Percentiles rank a stretch among this genome's conserved stretches.
These are phyloP conservation scores for Acanthochromis polyacanthus DNA, from an alignment of 2,113 vertebrate species.

Conservation along the genomic window DNA sequence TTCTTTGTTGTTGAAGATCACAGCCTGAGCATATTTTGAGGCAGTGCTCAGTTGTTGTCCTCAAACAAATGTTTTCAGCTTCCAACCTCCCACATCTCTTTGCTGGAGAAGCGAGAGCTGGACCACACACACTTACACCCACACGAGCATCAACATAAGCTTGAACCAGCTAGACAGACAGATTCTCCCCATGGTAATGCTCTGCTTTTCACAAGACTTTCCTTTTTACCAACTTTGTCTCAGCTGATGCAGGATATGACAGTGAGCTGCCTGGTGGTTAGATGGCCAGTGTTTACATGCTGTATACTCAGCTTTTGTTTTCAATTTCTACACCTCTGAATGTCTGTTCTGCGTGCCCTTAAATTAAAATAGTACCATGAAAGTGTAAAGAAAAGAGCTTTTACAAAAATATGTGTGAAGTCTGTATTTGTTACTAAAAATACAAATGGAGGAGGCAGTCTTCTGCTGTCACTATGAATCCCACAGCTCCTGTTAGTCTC, in stretches of 20 bases:
- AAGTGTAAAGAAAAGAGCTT: no score
- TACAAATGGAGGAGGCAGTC: no score
- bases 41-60: constrained; percentile 2
- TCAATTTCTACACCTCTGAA: no score
- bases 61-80: neutral
- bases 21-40: constrained; percentile 2
- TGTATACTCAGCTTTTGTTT: no score
- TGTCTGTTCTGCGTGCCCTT: no score
- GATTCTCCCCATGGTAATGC: neutral
- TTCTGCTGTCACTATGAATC: no score
- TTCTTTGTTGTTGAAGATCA: constrained; percentile 13
- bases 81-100: constrained; percentile 8
- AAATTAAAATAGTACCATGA: no score
- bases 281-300: neutral
- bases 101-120: neutral
- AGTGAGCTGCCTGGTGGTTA: neutral
- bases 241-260: neutral
- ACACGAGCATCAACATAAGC: no score
- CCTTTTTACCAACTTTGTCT: neutral
- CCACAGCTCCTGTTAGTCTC: no score
- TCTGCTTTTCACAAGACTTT: neutral
- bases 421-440: no score
- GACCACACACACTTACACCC: constrained; percentile 1
- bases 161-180: neutral
- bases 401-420: no score